Percentiles rank a stretch among this genome's conserved stretches.
These are phyloP conservation scores for Paradisaea rubra DNA, from an alignment of 2,113 vertebrate genomes.

Conservation along the genomic window DNA sequence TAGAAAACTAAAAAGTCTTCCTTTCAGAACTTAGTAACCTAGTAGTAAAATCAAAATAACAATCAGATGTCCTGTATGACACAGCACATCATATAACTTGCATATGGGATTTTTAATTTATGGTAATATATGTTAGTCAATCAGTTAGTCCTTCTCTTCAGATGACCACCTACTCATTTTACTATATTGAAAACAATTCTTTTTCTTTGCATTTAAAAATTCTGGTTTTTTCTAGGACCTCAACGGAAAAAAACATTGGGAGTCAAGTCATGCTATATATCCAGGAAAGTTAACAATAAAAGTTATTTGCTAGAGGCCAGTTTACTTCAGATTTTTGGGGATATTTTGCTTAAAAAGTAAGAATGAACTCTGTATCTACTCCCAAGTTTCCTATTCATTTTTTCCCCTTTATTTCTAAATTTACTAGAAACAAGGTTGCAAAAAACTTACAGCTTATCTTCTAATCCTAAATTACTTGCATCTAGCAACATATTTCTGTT, in stretches of 20 bases:
- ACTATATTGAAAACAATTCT: background rate
- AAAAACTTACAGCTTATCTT: background rate
- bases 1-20: background rate
- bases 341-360: background rate
- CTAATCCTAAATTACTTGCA: background rate
- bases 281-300: background rate
- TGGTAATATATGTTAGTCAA: background rate
- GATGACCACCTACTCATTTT: background rate
- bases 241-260: background rate
- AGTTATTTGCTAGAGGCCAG: background rate
- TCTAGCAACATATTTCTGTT: background rate
- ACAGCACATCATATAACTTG: background rate
- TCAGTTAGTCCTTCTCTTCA: background rate
- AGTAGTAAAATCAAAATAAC: background rate
- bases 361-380: background rate
- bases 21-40: background rate
- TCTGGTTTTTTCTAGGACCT: background rate
- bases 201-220: background rate
- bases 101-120: background rate
- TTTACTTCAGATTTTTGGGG: background rate
- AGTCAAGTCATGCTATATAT: background rate
- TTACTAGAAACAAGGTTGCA: background rate
- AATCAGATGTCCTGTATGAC: background rate
- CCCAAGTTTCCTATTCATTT: background rate
- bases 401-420: background rate